phyloP scores from a whole-genome alignment of 1,140 invertebrate genomes.

The Geopemphigus sp. region DNA sequence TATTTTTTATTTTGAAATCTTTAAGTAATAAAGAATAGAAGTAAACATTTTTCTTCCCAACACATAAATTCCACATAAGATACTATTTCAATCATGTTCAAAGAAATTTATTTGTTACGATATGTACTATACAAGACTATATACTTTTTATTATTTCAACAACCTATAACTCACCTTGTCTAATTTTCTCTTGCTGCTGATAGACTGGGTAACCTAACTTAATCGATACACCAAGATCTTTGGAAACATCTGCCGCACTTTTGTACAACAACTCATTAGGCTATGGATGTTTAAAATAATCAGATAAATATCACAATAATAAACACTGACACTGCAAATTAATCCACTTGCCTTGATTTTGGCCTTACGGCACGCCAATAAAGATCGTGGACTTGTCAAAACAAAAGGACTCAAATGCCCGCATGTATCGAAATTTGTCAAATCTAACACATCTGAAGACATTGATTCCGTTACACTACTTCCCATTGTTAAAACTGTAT shows the following conservation, averaged over 20 bases:
- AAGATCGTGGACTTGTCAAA: slow-evolving; percentile 60
- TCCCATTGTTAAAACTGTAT: slow-evolving; percentile 11
- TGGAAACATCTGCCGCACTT: slow-evolving; percentile 53
- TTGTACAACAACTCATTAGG: slow-evolving; percentile 56
- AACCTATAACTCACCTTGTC: slow-evolving; percentile 51
- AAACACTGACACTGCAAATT: neutral
- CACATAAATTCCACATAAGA: no score
- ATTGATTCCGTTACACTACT: slow-evolving; percentile 45
- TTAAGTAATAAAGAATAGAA: no score
- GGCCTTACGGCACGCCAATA: slow-evolving; percentile 59
- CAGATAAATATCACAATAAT: slow-evolving; percentile 4
- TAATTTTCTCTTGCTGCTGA: slow-evolving; percentile 51
- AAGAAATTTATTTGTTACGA: no score
- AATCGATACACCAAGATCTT: slow-evolving; percentile 51
- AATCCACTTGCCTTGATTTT: slow-evolving; percentile 57
- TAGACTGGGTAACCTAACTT: slow-evolving; percentile 45
- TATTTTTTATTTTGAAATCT: no score
- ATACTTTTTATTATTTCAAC: no score
- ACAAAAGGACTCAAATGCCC: slow-evolving; percentile 56
- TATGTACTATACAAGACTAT: no score
- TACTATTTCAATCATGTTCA: no score
- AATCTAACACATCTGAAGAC: slow-evolving; percentile 43
- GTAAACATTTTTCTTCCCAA: no score
- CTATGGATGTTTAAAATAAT: slow-evolving; percentile 52
- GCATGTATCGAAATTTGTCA: slow-evolving; percentile 30